Evolutionary conservation across 2,797 vertebrate genomes (phyloP).

Genomic region (Sphenodon punctatus): DNA sequence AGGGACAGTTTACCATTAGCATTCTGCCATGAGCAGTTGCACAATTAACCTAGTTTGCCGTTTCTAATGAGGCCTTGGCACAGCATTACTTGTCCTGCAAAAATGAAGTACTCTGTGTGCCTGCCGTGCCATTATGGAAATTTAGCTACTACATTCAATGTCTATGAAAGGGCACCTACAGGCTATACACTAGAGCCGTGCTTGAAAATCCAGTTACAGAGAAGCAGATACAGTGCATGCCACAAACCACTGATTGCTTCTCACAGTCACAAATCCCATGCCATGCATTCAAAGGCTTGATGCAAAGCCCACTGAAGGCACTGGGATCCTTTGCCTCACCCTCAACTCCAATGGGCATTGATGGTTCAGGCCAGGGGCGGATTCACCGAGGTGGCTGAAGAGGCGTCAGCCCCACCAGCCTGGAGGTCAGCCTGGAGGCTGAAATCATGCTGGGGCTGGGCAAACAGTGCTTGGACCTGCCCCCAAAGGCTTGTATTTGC

Average conservation of each 20-base stretch:
- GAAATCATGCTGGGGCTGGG: too few relatives aligned
- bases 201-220: too few relatives aligned
- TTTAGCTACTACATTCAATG: background rate
- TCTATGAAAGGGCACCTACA: background rate
- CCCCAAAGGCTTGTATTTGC: too few relatives aligned
- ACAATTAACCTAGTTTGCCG: too few relatives aligned
- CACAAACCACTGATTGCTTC: background rate
- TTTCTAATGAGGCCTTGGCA: background rate
- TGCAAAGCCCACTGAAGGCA: background rate
- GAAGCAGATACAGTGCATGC: background rate
- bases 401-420: too few relatives aligned
- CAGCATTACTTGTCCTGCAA: background rate
- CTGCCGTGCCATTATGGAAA: background rate
- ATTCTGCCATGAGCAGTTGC: background rate
- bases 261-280: background rate
- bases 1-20: background rate
- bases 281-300: background rate
- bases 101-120: background rate
- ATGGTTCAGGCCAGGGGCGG: too few relatives aligned
- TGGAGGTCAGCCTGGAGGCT: too few relatives aligned
- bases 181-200: background rate
- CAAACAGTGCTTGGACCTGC: too few relatives aligned
- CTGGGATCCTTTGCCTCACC: constrained; percentile 12
- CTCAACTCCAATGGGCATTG: background rate
- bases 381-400: too few relatives aligned